phyloP scores from a whole-genome alignment of 2,113 vertebrate species.

The Scatophagus argus region DNA sequence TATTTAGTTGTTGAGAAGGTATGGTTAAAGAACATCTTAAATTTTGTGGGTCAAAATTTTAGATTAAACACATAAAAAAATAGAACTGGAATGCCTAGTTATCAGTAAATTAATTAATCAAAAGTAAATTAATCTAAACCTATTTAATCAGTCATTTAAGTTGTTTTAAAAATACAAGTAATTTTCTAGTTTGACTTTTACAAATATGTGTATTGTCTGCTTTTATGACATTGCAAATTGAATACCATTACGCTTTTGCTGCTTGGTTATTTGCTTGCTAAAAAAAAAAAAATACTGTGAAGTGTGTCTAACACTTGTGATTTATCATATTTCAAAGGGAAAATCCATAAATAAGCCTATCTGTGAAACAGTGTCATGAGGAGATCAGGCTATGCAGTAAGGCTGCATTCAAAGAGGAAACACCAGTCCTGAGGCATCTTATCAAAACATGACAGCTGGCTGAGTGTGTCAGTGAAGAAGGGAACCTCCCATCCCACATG shows the following conservation, averaged over 20 bases:
- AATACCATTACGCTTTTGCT: neutral
- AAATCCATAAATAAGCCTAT: neutral
- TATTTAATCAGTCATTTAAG: neutral
- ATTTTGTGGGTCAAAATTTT: neutral
- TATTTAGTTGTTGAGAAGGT: neutral
- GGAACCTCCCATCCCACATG: constrained; percentile 65
- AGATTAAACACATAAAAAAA: neutral
- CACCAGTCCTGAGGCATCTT: constrained; percentile 45
- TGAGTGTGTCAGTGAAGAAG: constrained; percentile 36
- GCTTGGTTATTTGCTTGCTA: neutral
- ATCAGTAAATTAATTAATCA: neutral
- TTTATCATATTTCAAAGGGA: neutral
- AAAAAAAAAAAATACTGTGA: neutral
- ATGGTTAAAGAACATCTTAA: neutral
- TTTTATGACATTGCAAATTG: neutral
- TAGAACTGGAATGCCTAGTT: neutral
- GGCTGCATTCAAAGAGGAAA: constrained; percentile 34
- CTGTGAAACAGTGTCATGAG: neutral
- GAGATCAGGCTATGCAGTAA: constrained; percentile 8
- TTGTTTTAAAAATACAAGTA: neutral
- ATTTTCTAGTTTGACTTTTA: neutral
- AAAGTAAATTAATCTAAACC: neutral
- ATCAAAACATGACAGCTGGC: constrained; percentile 71
- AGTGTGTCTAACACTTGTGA: neutral
- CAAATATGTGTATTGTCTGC: neutral